These are phyloP conservation scores for Drosophila percnosoma DNA, from an alignment of 2,888 invertebrate genomes.

Conservation along the genomic window DNA sequence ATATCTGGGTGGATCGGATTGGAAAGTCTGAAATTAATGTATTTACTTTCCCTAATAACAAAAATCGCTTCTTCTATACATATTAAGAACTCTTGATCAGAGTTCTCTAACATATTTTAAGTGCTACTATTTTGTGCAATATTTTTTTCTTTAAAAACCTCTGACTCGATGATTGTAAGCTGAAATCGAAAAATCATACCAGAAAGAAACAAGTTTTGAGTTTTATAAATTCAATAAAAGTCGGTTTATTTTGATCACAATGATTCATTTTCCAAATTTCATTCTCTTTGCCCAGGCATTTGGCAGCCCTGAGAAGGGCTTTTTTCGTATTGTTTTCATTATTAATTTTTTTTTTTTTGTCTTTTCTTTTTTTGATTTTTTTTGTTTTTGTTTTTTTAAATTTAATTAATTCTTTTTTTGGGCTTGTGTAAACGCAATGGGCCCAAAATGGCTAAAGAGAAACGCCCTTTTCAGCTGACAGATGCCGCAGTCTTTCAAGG, in stretches of 20 bases:
- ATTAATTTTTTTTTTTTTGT: conserved; percentile 21
- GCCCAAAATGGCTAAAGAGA: conserved; percentile 29
- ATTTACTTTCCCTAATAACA: background rate
- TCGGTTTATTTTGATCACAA: conserved; percentile 78
- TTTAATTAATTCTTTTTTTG: conserved; percentile 29
- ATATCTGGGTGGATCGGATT: background rate
- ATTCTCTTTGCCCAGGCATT: conserved; percentile 76
- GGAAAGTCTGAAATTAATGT: background rate
- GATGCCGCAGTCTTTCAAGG: conserved; percentile 53
- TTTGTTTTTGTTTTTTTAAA: conserved; percentile 21
- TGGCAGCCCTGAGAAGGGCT: conserved; percentile 85
- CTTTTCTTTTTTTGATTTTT: conserved; percentile 9
- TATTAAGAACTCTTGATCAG: background rate
- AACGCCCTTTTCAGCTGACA: conserved; percentile 40
- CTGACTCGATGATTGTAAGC: background rate
- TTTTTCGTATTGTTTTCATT: conserved; percentile 40
- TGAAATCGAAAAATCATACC: background rate
- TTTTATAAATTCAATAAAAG: conserved; percentile 73
- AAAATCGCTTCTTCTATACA: background rate
- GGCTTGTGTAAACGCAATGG: conserved; percentile 32
- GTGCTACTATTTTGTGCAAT: background rate
- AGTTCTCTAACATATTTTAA: background rate
- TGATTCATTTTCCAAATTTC: conserved; percentile 70
- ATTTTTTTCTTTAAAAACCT: background rate
- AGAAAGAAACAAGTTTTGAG: conserved; percentile 1